Percentiles rank a stretch among this genome's conserved stretches.
phyloP scores from a whole-genome alignment of 2,797 vertebrate genomes.

The Hydrolagus colliei region DNA sequence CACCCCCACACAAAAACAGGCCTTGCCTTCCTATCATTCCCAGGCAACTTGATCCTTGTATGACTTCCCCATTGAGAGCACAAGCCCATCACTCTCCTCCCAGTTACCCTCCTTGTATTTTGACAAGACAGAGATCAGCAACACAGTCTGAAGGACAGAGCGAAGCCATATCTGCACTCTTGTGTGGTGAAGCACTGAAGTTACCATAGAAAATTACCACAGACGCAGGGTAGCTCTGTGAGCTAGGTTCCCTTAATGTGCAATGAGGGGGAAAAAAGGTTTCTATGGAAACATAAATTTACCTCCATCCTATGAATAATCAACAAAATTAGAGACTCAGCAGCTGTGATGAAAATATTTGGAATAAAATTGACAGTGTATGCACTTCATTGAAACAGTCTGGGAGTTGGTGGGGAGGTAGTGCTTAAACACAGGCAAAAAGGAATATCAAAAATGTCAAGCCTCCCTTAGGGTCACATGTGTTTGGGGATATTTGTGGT shows the following conservation, averaged over 20 bases:
- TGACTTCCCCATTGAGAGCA: background rate
- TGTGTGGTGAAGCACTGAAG: background rate
- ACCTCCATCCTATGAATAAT: background rate
- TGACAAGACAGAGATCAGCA: too few species aligned
- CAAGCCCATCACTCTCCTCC: background rate
- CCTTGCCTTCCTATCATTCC: background rate
- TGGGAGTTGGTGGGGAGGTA: too few species aligned
- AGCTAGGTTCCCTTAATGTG: background rate
- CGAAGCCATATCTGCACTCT: background rate
- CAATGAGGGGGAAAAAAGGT: background rate
- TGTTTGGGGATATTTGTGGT: background rate
- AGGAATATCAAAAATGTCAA: background rate
- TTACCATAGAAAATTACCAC: background rate
- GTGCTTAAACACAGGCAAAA: too few species aligned
- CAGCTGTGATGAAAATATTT: conserved; percentile 16
- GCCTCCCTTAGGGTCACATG: background rate
- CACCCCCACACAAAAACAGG: background rate
- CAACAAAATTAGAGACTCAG: background rate
- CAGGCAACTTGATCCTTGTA: background rate
- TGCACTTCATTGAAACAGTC: background rate
- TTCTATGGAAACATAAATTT: conserved; percentile 5
- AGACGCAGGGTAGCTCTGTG: background rate
- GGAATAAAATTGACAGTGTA: background rate
- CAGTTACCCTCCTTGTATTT: too few species aligned
- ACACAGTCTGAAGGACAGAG: too few species aligned